These are phyloP conservation scores for Hipparchia sbordonii DNA, from an alignment of 2,888 invertebrate genomes.

Conservation along the genomic window DNA sequence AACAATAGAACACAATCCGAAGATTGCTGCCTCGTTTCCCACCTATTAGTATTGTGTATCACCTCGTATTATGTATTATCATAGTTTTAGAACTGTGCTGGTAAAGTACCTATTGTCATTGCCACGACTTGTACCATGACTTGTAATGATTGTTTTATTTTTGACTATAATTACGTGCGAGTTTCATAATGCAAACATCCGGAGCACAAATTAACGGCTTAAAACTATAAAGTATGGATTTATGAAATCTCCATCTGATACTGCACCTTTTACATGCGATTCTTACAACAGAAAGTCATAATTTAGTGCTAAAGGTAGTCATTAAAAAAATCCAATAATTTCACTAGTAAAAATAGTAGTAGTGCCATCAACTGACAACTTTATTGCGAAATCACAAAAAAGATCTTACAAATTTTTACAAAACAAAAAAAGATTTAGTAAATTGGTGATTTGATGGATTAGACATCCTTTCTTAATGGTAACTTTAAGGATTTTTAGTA, in stretches of 20 bases:
- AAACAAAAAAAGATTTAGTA: no score
- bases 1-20: slow-evolving; percentile 26
- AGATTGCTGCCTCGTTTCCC: slow-evolving; percentile 23
- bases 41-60: slow-evolving; percentile 27
- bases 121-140: background rate
- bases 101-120: slow-evolving; percentile 19
- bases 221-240: background rate
- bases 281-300: background rate
- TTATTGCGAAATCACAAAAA: no score
- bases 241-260: background rate
- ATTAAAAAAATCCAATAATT: background rate
- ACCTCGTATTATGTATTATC: slow-evolving; percentile 18
- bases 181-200: slow-evolving; percentile 7
- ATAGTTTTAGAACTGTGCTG: slow-evolving; percentile 8
- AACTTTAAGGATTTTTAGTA: no score
- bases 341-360: no score
- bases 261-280: background rate
- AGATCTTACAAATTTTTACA: no score
- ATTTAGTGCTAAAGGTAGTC: background rate
- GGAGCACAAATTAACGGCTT: background rate
- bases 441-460: no score
- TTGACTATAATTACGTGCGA: background rate
- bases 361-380: no score
- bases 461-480: no score
- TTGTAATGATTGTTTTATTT: slow-evolving; percentile 6